Evolutionary conservation across 2,113 vertebrate species (phyloP).

Genomic region (Calidris pygmaea): DNA sequence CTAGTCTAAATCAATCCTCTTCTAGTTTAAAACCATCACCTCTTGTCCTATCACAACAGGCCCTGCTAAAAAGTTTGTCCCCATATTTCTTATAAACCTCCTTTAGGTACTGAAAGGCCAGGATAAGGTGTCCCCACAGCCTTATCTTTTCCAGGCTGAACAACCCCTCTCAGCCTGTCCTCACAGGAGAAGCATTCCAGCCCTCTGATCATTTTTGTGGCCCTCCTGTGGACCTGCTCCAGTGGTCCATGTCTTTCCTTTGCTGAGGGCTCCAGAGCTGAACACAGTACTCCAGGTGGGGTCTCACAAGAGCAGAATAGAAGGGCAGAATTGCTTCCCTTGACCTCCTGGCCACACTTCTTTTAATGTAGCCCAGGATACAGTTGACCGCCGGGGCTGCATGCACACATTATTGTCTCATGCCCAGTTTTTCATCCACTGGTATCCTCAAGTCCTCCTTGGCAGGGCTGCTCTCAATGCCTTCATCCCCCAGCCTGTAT

Average conservation of each 20-base stretch:
- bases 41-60: not conserved
- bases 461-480: not conserved
- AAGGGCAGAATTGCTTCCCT: not conserved
- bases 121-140: not conserved
- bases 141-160: not conserved
- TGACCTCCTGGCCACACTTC: not conserved
- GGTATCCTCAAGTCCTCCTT: not conserved
- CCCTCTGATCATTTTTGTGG: not conserved
- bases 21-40: not conserved
- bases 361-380: not conserved
- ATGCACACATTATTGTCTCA: accelerated
- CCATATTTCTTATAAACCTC: not conserved
- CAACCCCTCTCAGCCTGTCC: not conserved
- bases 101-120: not conserved
- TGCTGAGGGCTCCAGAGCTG: too few relatives aligned
- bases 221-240: not conserved
- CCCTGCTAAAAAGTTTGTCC: not conserved
- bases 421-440: not conserved
- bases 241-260: not conserved
- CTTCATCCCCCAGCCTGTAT: not conserved
- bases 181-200: not conserved
- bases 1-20: not conserved
- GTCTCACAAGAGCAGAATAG: not conserved
- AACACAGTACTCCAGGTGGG: not conserved
- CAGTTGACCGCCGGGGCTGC: accelerated